phyloP scores from a whole-genome alignment of 2,888 invertebrate genomes.

The Acleris literana region DNA sequence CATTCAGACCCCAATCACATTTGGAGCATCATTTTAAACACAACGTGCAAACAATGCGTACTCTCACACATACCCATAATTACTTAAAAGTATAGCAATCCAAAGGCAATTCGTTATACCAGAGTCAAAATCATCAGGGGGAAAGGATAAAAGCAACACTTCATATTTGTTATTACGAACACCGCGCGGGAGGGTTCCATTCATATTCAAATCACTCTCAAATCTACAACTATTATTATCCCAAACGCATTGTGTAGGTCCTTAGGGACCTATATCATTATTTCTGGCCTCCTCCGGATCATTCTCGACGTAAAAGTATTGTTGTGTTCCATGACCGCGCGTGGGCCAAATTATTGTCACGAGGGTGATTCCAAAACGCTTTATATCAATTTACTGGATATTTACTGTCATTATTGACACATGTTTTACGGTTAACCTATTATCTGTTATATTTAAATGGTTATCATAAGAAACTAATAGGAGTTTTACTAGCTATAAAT shows the following conservation, averaged over 20 bases:
- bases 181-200: conserved; percentile 78
- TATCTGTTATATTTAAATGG: conserved; percentile 49
- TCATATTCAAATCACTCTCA: conserved; percentile 83
- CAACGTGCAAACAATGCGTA: conserved; percentile 42
- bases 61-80: conserved; percentile 63
- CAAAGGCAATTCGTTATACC: conserved; percentile 71
- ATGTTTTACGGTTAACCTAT: conserved; percentile 64
- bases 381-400: conserved; percentile 77
- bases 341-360: conserved; percentile 65
- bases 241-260: conserved; percentile 74
- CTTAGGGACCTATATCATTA: conserved; percentile 80
- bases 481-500: conserved; percentile 59
- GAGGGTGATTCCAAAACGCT: conserved; percentile 71
- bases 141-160: conserved; percentile 75
- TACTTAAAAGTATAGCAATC: conserved; percentile 65
- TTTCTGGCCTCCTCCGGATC: conserved; percentile 76
- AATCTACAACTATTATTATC: conserved; percentile 83
- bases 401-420: conserved; percentile 62
- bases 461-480: conserved; percentile 51
- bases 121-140: conserved; percentile 76
- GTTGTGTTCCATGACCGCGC: conserved; percentile 60
- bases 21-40: conserved; percentile 46
- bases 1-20: conserved; percentile 39
- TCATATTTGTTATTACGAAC: conserved; percentile 82
- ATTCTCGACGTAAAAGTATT: conserved; percentile 73